Base-by-base conservation (phyloP, 2,113 vertebrate species). In the Anhinga rufa region DNA sequence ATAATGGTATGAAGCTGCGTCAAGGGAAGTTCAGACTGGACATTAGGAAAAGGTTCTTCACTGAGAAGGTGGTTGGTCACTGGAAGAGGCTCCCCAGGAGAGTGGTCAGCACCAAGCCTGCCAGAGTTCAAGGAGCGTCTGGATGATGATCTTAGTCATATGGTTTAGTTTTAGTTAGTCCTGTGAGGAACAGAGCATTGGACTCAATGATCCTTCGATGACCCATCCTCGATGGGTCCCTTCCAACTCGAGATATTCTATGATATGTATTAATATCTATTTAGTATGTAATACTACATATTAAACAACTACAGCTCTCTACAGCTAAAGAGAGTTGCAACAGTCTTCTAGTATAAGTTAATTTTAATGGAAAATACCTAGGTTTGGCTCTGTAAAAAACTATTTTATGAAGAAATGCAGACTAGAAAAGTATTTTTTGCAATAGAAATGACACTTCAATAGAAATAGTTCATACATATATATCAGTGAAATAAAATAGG, bases 231-330 rank as follows among this genome's bases (percentile, higher is more conserved):
- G 38, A 44, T 0, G 3, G n/a, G 9, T 62, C 10, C 5, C 29
- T 78, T 82, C 26, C 29, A 86, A 40, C 31, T 61, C 0, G 0
- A 64, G 38, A 72, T 51, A 52, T 5, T 46, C 24, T 36, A 0
- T 70, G 12, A 28, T 12, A 61, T 4, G 4, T 28, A 64, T 77
- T 52, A 54, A 34, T 65, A 82, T 16, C 29, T 36, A 52, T 24
- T 65, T 40, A 52, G 52, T 58, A 84, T 17, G 14, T n/a, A 83
- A 54, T 54, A 31, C 11, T 64, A 57, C 12, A 34, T 31, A 76
- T 40, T 48, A 52, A 81, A 61, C 21, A 52, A 54, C 22, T 65
- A 48, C 26, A 71, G 19, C 13, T 42, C 12, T 65, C 38, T 42
- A 54, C 19, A 78, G 17, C 15, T 75, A 26, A 74, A 68, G 19